Base-by-base conservation (phyloP, 2,888 invertebrate genomes). In the Tipula lateralis region DNA sequence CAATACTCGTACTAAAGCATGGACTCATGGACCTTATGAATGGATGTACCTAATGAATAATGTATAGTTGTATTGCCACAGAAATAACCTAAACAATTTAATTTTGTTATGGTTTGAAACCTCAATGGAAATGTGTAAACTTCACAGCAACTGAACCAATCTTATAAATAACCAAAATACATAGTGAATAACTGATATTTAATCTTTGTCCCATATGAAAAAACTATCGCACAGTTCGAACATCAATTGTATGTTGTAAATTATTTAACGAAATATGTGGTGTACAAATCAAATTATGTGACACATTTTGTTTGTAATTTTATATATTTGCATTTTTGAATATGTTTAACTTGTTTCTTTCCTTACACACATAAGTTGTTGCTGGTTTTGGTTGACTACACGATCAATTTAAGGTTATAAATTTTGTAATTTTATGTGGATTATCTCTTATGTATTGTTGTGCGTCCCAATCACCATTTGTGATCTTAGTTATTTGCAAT, bases 201-300 rank as follows among this genome's bases (percentile, higher is more conserved):
- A 66, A 66, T 66, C 66, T 7, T 12, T 66, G 19, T 7, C 24
- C 66, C 9, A 66, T 9, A 24, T 6, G n/a, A n/a, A n/a, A n/a
- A n/a, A n/a, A n/a, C n/a, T n/a, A n/a, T n/a, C n/a, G n/a, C n/a
- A n/a, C n/a, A n/a, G n/a, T n/a, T 24, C 24, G 24, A 12, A 24
- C 66, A 66, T 66, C 66, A 24, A 66, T 66, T 66, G 66, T 24
- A 9, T 66, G 7, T 50, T 9, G 24, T 66, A 66, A 24, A 66
- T 66, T 66, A 66, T 66, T 66, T 66, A 66, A 24, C 9, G 9
- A 66, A 24, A 24, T 66, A 66, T 66, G 19, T 66, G 19, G 66
- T 66, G 66, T 66, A 19, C 66, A 24, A 66, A 66, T 66, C 66
- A 66, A 66, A 66, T 66, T 66, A 66, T 66, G 66, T 66, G 66